These are phyloP conservation scores for Camponotus vicinus DNA, from an alignment of 1,140 invertebrate genomes.

Conservation along the genomic window DNA sequence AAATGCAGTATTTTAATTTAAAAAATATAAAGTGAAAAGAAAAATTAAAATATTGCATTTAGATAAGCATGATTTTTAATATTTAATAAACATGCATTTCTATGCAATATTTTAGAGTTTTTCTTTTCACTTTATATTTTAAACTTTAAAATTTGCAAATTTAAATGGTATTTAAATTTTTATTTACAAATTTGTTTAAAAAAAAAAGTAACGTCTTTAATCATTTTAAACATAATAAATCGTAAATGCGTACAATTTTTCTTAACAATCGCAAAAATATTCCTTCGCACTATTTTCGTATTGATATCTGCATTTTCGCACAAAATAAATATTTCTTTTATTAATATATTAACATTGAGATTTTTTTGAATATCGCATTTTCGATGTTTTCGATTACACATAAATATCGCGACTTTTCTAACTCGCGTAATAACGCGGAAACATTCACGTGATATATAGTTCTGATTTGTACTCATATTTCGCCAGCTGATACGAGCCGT, in stretches of 20 bases:
- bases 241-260: neutral
- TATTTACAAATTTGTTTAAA: neutral
- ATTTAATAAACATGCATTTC: neutral
- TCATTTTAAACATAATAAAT: neutral
- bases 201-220: neutral
- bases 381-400: too few species aligned
- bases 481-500: slow-evolving; percentile 44
- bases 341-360: neutral
- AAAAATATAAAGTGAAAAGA: too few species aligned
- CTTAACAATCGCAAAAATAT: neutral
- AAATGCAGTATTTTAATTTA: too few species aligned
- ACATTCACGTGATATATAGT: slow-evolving; percentile 30
- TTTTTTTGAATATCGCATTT: neutral
- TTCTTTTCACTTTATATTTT: neutral
- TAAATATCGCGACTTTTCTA: slow-evolving; percentile 13
- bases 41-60: too few species aligned
- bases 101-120: neutral
- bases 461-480: slow-evolving; percentile 47
- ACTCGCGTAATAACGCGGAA: slow-evolving; percentile 64
- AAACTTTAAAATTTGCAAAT: too few species aligned
- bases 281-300: neutral
- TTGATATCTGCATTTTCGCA: neutral
- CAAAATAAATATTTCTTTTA: neutral
- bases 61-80: neutral
- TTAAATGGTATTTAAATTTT: neutral